Evolutionary conservation across 2,888 invertebrate genomes (phyloP).

Genomic region (Drosophila barbarae): DNA sequence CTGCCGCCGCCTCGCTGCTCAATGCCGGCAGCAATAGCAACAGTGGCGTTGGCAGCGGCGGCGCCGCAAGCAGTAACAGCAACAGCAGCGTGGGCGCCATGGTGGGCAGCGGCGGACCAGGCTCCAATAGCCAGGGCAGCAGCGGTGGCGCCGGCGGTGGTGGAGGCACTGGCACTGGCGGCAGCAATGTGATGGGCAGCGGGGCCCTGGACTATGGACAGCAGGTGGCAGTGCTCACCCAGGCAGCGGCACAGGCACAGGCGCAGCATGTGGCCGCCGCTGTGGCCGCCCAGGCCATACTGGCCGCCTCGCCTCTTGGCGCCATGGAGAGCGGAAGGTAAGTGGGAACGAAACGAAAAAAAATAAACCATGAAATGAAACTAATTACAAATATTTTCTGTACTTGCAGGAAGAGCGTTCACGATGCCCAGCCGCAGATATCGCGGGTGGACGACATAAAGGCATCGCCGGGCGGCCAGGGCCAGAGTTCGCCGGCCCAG

Average conservation of each 20-base stretch:
- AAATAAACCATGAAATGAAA: neutral
- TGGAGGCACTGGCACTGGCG: conserved; percentile 7
- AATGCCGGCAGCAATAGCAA: conserved; percentile 44
- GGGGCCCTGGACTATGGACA: conserved; percentile 39
- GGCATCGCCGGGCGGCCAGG: conserved; percentile 78
- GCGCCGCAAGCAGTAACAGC: conserved; percentile 50
- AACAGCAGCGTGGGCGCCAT: conserved; percentile 34
- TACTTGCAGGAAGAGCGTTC: conserved; percentile 76
- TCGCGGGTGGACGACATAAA: conserved; percentile 79
- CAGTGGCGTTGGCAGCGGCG: conserved; percentile 39
- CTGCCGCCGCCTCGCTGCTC: conserved; percentile 15
- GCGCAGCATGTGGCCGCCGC: conserved; percentile 53
- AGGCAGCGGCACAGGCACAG: conserved; percentile 38
- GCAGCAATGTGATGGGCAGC: conserved; percentile 27
- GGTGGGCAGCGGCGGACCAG: conserved; percentile 39
- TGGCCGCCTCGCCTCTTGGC: conserved; percentile 82
- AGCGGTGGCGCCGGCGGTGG: conserved; percentile 36
- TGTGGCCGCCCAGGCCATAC: conserved; percentile 54
- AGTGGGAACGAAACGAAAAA: neutral
- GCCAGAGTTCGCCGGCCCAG: conserved; percentile 78
- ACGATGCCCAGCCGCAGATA: conserved; percentile 76
- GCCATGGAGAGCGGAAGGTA: conserved; percentile 80
- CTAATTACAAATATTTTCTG: neutral
- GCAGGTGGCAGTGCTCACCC: conserved; percentile 37
- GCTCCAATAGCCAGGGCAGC: conserved; percentile 44